These are phyloP conservation scores for Anniella stebbinsi DNA, from an alignment of 2,797 vertebrate species.

Conservation along the genomic window DNA sequence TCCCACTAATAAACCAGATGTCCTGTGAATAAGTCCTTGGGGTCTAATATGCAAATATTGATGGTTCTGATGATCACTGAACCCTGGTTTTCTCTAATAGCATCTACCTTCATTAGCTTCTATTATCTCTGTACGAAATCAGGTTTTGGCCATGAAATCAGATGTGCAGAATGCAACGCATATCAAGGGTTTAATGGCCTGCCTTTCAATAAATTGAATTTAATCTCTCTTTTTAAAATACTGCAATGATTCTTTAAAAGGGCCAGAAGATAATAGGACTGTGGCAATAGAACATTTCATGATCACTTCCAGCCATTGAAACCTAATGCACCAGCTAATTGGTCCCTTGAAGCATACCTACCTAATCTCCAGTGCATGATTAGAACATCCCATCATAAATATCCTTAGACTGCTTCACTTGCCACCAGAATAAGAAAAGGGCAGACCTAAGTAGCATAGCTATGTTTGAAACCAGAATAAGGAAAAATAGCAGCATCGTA, in stretches of 20 bases:
- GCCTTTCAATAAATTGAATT: constrained; percentile 78
- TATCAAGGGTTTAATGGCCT: constrained; percentile 75
- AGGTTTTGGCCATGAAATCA: constrained; percentile 66
- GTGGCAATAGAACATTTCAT: constrained; percentile 57
- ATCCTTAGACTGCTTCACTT: constrained; percentile 40
- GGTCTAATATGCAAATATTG: constrained; percentile 75
- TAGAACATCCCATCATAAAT: constrained; percentile 50
- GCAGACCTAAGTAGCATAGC: constrained; percentile 36
- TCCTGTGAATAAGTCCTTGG: constrained; percentile 61
- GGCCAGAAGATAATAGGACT: constrained; percentile 65
- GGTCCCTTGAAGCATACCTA: constrained; percentile 54
- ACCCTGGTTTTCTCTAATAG: constrained; percentile 71
- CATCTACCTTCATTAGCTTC: constrained; percentile 76
- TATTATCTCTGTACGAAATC: constrained; percentile 72
- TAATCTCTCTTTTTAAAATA: constrained; percentile 70
- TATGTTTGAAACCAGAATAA: constrained; percentile 36
- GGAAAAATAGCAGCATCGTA: constrained; percentile 24
- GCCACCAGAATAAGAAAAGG: constrained; percentile 48
- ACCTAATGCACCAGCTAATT: constrained; percentile 64
- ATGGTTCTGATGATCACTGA: constrained; percentile 69
- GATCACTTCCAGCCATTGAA: constrained; percentile 59
- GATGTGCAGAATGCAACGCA: constrained; percentile 47
- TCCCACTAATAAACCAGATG: constrained; percentile 71
- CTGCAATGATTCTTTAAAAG: constrained; percentile 69
- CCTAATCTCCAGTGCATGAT: constrained; percentile 50